Conservation (phyloP, 2,113 vertebrate species). For the Hippocampus guttulatus region DNA sequence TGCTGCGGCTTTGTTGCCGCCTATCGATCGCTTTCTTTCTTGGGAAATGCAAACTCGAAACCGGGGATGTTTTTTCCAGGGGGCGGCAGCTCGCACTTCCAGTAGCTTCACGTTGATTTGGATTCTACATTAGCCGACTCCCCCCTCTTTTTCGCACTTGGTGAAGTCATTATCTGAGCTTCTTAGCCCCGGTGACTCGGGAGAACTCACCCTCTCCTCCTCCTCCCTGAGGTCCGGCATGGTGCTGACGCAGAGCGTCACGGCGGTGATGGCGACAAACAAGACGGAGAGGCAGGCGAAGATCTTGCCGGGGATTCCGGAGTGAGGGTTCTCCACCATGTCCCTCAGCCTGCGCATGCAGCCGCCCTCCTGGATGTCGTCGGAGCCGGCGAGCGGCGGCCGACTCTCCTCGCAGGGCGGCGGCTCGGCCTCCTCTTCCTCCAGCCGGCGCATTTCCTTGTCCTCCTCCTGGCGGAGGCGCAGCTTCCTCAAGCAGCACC, state of each 20-base stretch:
- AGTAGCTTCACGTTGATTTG: no score
- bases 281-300: slow-evolving; percentile 89
- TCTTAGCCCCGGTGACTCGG: no score
- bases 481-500: slow-evolving; percentile 89
- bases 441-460: slow-evolving; percentile 76
- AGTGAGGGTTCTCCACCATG: slow-evolving; percentile 93
- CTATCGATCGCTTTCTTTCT: background rate
- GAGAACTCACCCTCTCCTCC: slow-evolving; percentile 86
- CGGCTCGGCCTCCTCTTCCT: slow-evolving; percentile 69
- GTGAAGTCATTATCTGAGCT: no score
- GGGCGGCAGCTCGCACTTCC: no score
- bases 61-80: background rate
- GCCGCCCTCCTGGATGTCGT: slow-evolving; percentile 53
- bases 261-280: slow-evolving; percentile 91
- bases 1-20: background rate
- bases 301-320: slow-evolving; percentile 89
- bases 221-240: slow-evolving; percentile 94
- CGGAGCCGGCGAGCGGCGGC: slow-evolving; percentile 31
- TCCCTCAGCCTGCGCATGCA: slow-evolving; percentile 84
- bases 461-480: slow-evolving; percentile 85
- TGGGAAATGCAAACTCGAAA: background rate
- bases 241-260: slow-evolving; percentile 94
- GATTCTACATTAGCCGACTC: no score
- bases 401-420: slow-evolving; percentile 62
- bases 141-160: no score